Percentiles rank a stretch among this genome's conserved stretches.
phyloP scores from a whole-genome alignment of 1,140 invertebrate species.

The Drosophila littoralis region DNA sequence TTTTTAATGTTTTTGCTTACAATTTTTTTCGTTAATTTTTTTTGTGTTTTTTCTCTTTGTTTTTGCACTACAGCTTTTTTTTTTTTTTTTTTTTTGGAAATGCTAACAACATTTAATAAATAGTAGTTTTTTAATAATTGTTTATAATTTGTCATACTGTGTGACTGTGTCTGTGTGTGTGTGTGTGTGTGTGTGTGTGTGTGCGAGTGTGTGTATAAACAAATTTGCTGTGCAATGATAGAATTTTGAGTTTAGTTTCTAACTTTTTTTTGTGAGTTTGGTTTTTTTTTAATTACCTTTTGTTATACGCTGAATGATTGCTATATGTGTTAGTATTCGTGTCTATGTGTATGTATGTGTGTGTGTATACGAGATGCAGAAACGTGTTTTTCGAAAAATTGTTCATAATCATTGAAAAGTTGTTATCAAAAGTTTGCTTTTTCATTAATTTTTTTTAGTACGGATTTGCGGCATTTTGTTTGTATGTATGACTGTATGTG shows the following conservation, averaged over 20 bases:
- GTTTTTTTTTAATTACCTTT: constrained; percentile 53
- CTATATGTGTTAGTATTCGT: constrained; percentile 27
- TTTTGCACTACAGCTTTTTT: constrained; percentile 78
- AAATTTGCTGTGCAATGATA: constrained; percentile 71
- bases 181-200: constrained; percentile 19
- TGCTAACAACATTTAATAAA: constrained; percentile 83
- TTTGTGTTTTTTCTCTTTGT: constrained; percentile 52
- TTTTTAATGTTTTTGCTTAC: constrained; percentile 71
- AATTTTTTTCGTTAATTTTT: constrained; percentile 56
- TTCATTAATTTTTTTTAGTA: constrained; percentile 29
- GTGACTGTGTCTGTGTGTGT: constrained; percentile 44
- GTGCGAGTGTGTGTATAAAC: constrained; percentile 32
- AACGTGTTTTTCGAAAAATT: constrained; percentile 64
- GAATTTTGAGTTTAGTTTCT: constrained; percentile 32
- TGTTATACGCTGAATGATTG: constrained; percentile 26
- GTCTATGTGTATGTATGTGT: constrained; percentile 16
- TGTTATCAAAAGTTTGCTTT: constrained; percentile 64
- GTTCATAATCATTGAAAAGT: constrained; percentile 67
- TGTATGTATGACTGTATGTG: constrained; percentile 60
- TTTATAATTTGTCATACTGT: constrained; percentile 74
- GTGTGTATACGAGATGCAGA: constrained; percentile 75
- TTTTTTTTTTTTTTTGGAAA: constrained; percentile 54
- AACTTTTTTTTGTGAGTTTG: constrained; percentile 8
- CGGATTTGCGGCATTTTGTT: constrained; percentile 70
- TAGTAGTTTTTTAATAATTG: constrained; percentile 71